Evolutionary conservation across 2,888 invertebrate genomes (phyloP).

Genomic region (Esperia sulphurella): DNA sequence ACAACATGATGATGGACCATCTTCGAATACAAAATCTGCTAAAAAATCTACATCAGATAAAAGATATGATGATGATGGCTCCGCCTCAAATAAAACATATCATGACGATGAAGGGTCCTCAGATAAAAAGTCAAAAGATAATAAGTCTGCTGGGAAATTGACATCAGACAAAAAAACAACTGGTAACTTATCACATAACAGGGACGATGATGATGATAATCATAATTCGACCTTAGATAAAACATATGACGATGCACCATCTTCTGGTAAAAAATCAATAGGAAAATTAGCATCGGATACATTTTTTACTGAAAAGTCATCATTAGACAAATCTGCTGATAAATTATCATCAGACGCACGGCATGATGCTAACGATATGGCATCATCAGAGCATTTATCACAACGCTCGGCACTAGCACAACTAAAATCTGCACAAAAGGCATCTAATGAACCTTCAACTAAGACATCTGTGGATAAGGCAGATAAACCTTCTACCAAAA

Average conservation of each 20-base stretch:
- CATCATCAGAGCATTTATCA: no score
- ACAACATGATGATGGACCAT: no score
- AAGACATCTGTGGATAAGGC: neutral
- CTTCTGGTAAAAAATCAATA: constrained; percentile 10
- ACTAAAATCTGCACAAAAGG: neutral
- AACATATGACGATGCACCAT: neutral
- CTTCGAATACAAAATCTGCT: constrained; percentile 4
- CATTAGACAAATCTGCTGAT: neutral
- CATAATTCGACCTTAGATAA: neutral
- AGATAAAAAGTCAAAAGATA: neutral
- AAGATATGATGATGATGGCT: neutral
- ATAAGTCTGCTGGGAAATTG: neutral
- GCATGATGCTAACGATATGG: neutral
- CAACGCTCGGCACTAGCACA: neutral
- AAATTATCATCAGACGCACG: neutral
- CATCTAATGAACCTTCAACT: neutral
- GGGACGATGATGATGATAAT: no score
- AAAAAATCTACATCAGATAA: constrained; percentile 14
- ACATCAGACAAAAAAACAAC: constrained; percentile 6
- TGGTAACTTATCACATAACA: constrained; percentile 11
- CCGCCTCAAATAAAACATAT: neutral
- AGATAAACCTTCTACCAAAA: neutral
- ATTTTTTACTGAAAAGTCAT: no score
- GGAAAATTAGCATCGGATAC: no score
- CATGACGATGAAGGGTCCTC: neutral